phyloP scores from a whole-genome alignment of 2,113 vertebrate species.

The Anarrhichthys ocellatus region DNA sequence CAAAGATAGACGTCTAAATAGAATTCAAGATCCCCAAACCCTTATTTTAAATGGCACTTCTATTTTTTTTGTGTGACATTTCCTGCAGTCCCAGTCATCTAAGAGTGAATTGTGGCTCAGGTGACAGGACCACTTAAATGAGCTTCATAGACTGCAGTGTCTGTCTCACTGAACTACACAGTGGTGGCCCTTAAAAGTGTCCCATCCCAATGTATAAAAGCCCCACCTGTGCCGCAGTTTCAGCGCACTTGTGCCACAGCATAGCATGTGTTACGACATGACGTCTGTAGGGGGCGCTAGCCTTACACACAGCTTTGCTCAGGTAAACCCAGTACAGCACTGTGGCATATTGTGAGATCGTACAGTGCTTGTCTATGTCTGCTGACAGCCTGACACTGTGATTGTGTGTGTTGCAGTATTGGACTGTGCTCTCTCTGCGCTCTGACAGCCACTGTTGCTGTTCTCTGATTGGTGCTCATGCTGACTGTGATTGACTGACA shows the following conservation, averaged over 20 bases:
- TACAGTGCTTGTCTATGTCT: background rate
- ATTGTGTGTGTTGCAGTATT: background rate
- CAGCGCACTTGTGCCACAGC: background rate
- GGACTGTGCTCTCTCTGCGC: background rate
- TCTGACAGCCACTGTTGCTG: background rate
- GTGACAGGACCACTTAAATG: background rate
- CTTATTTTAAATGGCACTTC: background rate
- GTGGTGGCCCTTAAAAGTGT: background rate
- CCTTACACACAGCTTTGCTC: slow-evolving; percentile 1
- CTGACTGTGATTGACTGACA: background rate
- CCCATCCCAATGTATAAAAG: background rate
- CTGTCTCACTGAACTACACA: background rate
- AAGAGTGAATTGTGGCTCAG: background rate
- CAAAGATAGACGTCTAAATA: background rate
- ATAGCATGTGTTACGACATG: background rate
- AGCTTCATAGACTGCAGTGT: background rate
- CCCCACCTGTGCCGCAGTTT: background rate
- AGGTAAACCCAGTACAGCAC: background rate
- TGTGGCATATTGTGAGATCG: background rate
- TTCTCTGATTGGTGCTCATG: background rate
- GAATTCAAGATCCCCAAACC: background rate
- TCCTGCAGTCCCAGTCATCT: slow-evolving; percentile 6
- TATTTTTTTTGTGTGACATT: background rate
- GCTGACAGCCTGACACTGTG: background rate
- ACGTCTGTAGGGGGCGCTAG: background rate